A percentile compares a stretch with the other conserved stretches of the same genome.
Conservation (phyloP, 2,888 invertebrate genomes). For the Nomada goodeniana region DNA sequence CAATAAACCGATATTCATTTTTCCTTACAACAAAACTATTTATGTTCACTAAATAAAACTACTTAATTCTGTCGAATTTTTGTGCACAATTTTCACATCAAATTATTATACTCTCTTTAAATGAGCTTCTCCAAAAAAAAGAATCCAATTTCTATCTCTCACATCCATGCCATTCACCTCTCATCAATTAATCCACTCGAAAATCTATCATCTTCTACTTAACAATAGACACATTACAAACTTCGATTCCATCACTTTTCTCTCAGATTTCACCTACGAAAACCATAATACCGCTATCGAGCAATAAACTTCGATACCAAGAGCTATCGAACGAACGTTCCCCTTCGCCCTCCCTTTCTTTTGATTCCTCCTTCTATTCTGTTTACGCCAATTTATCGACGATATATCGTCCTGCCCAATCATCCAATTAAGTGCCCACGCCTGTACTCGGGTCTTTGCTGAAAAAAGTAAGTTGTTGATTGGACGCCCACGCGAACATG, state of each 20-base stretch:
- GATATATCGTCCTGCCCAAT: constrained; percentile 73
- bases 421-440: constrained; percentile 79
- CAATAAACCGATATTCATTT: too few relatives aligned
- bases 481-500: constrained; percentile 64
- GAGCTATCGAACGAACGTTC: constrained; percentile 1
- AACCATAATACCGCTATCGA: not conserved
- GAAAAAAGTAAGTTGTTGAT: constrained; percentile 69
- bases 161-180: too few relatives aligned
- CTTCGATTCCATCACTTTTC: not conserved
- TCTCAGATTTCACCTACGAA: not conserved
- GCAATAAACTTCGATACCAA: constrained; percentile 1
- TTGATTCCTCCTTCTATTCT: constrained; percentile 14
- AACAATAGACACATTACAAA: too few relatives aligned
- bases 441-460: constrained; percentile 64
- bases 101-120: not conserved
- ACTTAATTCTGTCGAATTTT: not conserved
- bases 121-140: too few relatives aligned
- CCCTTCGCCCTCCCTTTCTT: not conserved
- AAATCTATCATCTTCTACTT: too few relatives aligned
- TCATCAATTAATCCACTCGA: too few relatives aligned
- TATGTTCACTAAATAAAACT: too few relatives aligned
- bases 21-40: too few relatives aligned
- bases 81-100: not conserved
- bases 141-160: too few relatives aligned
- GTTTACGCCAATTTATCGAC: constrained; percentile 68